These are phyloP conservation scores for Misgurnus mizolepis DNA, from an alignment of 2,113 vertebrate species.

Conservation along the genomic window DNA sequence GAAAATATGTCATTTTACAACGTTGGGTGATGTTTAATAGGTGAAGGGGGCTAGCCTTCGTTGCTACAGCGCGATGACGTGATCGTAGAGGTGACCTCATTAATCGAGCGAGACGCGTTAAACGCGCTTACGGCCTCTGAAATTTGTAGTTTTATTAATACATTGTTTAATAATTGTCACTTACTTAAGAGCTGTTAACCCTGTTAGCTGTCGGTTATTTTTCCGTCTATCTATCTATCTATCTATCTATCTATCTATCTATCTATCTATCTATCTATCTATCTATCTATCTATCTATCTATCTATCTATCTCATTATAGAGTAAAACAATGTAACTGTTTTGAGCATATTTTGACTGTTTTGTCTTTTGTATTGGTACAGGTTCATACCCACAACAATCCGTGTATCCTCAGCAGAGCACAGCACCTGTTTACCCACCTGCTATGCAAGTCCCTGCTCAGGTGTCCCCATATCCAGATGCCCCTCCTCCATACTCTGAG, in stretches of 20 bases:
- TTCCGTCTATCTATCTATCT: no score
- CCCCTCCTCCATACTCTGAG: conserved; percentile 92
- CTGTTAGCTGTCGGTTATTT: background rate
- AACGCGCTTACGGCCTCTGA: background rate
- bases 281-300: no score
- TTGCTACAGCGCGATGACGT: conserved; percentile 29
- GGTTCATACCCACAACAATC: conserved; percentile 87
- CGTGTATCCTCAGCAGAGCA: conserved; percentile 84
- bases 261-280: no score
- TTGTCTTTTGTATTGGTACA: conserved; percentile 54
- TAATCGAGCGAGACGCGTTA: background rate
- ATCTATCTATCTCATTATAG: no score
- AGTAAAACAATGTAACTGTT: background rate
- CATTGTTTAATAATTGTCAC: background rate
- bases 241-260: no score
- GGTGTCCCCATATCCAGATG: conserved; percentile 89
- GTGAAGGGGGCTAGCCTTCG: conserved; percentile 1
- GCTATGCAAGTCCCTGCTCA: conserved; percentile 85
- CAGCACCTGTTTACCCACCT: conserved; percentile 85
- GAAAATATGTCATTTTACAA: background rate
- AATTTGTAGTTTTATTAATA: background rate
- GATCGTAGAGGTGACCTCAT: conserved; percentile 51
- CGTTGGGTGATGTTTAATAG: background rate
- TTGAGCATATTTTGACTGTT: background rate
- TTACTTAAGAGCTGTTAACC: background rate